A percentile compares a stretch with the other conserved stretches of the same genome.
These are phyloP conservation scores for Tupiocoris notatus DNA, from an alignment of 2,888 invertebrate genomes.

Conservation along the genomic window DNA sequence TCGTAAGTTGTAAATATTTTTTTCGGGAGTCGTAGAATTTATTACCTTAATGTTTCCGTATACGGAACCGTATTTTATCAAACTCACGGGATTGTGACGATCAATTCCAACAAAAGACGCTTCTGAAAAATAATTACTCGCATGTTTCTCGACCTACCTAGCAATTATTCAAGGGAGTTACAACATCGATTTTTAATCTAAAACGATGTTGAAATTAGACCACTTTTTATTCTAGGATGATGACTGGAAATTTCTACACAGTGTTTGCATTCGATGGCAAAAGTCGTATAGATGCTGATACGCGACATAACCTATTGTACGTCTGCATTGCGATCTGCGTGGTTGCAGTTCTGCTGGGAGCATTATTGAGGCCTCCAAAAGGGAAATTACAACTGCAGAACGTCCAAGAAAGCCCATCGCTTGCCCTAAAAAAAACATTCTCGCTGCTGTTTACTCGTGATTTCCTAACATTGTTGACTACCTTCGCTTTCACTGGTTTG, in stretches of 20 bases:
- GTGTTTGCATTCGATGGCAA: slow-evolving; percentile 45
- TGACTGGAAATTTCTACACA: slow-evolving; percentile 44
- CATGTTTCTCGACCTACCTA: too few species aligned
- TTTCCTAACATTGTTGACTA: slow-evolving; percentile 79
- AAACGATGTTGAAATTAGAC: too few species aligned
- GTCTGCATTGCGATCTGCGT: slow-evolving; percentile 43
- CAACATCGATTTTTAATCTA: too few species aligned
- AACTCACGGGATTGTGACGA: too few species aligned
- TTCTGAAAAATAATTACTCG: too few species aligned
- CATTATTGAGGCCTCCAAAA: slow-evolving; percentile 61
- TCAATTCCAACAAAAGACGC: too few species aligned
- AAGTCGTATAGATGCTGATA: slow-evolving; percentile 44
- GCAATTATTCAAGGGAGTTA: too few species aligned
- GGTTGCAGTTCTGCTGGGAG: slow-evolving; percentile 57
- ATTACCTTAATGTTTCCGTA: too few species aligned
- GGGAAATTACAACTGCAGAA: slow-evolving; percentile 54
- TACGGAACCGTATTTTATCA: too few species aligned
- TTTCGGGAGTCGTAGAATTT: too few species aligned
- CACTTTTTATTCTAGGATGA: slow-evolving; percentile 44
- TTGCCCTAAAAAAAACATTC: slow-evolving; percentile 72
- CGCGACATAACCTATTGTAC: slow-evolving; percentile 44
- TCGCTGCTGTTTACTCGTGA: slow-evolving; percentile 73
- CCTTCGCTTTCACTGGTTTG: slow-evolving; percentile 86
- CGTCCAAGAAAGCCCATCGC: slow-evolving; percentile 58
- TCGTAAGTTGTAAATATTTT: too few species aligned